These are phyloP conservation scores for Eristalis intricaria DNA, from an alignment of 2,888 invertebrate species.

Conservation along the genomic window DNA sequence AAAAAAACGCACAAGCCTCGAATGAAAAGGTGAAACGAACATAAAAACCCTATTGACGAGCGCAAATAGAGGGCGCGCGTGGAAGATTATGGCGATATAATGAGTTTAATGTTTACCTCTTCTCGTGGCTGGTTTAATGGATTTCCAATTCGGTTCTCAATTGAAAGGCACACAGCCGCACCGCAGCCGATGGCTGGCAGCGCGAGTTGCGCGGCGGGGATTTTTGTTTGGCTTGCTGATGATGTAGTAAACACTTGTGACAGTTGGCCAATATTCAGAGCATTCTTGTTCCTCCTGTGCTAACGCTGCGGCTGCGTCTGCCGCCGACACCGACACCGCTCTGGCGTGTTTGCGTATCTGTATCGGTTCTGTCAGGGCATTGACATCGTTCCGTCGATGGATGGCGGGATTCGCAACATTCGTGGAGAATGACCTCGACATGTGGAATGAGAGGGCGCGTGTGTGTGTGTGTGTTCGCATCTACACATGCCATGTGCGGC, in stretches of 20 bases:
- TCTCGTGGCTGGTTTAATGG: conserved; percentile 40
- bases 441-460: conserved; percentile 10
- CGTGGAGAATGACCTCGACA: conserved; percentile 36
- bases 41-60: conserved; percentile 36
- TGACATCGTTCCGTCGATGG: conserved; percentile 23
- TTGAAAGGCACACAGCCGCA: conserved; percentile 6
- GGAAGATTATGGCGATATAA: conserved; percentile 46
- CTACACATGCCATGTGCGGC: conserved; percentile 26
- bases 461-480: neutral
- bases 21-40: conserved; percentile 7
- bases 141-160: conserved; percentile 41
- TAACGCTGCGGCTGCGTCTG: neutral
- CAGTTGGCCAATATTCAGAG: conserved; percentile 41
- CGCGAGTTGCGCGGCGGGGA: neutral
- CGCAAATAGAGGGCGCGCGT: conserved; percentile 58
- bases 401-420: conserved; percentile 10
- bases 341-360: neutral
- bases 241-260: conserved; percentile 60
- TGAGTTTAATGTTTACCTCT: conserved; percentile 50
- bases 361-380: conserved; percentile 23
- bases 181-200: neutral
- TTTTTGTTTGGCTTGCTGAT: conserved; percentile 27
- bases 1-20: neutral
- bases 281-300: neutral
- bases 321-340: neutral